phyloP scores from a whole-genome alignment of 1,140 invertebrate species.

The Amphibalanus amphitrite region DNA sequence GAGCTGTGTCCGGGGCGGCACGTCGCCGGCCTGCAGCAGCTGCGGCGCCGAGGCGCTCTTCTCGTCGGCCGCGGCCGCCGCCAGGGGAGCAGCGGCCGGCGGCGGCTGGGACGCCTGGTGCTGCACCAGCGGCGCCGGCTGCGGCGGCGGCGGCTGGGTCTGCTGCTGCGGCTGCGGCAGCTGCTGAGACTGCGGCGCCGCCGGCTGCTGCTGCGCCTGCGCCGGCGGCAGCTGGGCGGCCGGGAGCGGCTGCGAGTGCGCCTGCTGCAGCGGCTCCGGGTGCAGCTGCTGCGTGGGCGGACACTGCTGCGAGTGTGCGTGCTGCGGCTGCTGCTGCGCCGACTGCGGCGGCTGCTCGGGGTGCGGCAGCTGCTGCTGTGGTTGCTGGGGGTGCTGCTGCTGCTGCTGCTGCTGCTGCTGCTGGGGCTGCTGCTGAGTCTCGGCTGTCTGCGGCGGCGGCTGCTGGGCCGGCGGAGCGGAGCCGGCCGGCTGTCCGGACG shows the following conservation, averaged over 20 bases:
- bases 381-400: constrained; percentile 16
- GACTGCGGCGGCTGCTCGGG: constrained; percentile 17
- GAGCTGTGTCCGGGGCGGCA: background rate
- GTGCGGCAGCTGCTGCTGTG: constrained; percentile 19
- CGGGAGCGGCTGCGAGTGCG: constrained; percentile 16
- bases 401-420: constrained; percentile 12
- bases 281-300: constrained; percentile 11
- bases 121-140: constrained; percentile 31
- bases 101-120: constrained; percentile 18
- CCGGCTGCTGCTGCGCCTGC: constrained; percentile 17
- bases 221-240: constrained; percentile 26
- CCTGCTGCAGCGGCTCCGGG: constrained; percentile 10
- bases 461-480: constrained; percentile 11
- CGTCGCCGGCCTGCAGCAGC: background rate
- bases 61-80: background rate
- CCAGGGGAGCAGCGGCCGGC: background rate
- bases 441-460: constrained; percentile 13
- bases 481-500: constrained; percentile 14
- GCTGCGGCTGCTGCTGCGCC: constrained; percentile 15
- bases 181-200: constrained; percentile 25
- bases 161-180: constrained; percentile 28
- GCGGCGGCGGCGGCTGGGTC: constrained; percentile 24
- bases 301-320: constrained; percentile 13
- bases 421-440: constrained; percentile 15
- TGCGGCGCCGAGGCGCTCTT: background rate